These are phyloP conservation scores for Galeopsomyia nigrocyanea DNA, from an alignment of 2,888 invertebrate genomes.

Conservation along the genomic window DNA sequence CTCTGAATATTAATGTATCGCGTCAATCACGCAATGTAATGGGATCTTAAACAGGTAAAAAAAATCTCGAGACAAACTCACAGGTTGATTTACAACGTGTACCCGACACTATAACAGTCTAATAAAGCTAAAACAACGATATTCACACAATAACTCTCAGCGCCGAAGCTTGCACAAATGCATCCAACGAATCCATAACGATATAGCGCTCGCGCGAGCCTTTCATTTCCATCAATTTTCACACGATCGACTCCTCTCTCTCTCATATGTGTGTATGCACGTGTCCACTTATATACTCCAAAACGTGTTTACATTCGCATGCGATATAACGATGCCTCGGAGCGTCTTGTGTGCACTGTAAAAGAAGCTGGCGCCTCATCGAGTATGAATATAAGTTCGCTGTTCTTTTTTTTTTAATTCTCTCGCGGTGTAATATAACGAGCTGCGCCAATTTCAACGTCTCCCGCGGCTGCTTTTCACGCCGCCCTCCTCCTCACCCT, in stretches of 20 bases:
- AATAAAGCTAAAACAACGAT: no score
- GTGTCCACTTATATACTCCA: not conserved
- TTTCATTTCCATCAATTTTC: conserved; percentile 40
- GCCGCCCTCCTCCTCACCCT: not conserved
- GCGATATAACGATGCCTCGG: conserved; percentile 34
- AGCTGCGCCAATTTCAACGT: conserved; percentile 39
- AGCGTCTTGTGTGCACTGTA: not conserved
- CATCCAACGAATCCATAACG: no score
- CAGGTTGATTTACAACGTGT: no score
- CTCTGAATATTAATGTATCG: not conserved
- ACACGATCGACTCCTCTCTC: conserved; percentile 27
- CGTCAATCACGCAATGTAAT: no score
- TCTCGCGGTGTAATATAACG: conserved; percentile 8
- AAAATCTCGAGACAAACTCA: no score
- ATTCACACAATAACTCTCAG: no score
- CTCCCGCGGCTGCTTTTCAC: conserved; percentile 40
- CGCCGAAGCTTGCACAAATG: no score
- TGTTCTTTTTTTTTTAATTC: conserved; percentile 25
- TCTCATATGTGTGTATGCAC: conserved; percentile 5
- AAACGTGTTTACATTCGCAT: conserved; percentile 31
- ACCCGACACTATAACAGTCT: no score
- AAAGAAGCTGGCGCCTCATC: not conserved
- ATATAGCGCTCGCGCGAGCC: not conserved
- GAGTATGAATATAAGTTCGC: not conserved
- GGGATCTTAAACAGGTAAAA: no score